A percentile compares a stretch with the other conserved stretches of the same genome.
Conservation (phyloP, 1,140 invertebrate genomes). For the Drosophila mojavensis region DNA sequence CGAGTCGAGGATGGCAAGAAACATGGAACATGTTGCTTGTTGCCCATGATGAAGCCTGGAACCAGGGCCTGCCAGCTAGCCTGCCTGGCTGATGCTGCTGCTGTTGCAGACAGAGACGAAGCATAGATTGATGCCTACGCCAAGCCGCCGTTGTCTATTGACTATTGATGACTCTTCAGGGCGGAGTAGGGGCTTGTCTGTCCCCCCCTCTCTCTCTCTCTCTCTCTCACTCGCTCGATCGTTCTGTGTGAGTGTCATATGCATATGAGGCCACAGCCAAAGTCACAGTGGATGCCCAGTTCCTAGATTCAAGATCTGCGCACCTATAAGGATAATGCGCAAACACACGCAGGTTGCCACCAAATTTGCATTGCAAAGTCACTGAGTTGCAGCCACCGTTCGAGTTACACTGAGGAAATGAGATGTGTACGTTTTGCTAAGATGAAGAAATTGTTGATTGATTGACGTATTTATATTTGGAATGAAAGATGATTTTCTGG, state of each 20-base stretch:
- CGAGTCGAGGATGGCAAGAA: conserved; percentile 30
- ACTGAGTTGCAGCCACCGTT: conserved; percentile 12
- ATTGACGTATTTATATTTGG: too few relatives aligned
- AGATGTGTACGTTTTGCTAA: too few relatives aligned
- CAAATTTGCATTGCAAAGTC: conserved; percentile 74
- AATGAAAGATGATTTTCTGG: too few relatives aligned
- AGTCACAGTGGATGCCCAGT: conserved; percentile 4
- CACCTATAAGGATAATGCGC: conserved; percentile 73
- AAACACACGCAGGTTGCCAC: conserved; percentile 69
- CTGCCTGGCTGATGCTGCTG: conserved; percentile 11
- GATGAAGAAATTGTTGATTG: background rate
- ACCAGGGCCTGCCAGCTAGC: conserved; percentile 1
- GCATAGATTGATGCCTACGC: conserved; percentile 69
- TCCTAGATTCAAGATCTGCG: conserved; percentile 38
- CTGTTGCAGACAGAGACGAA: conserved; percentile 4
- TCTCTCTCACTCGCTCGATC: background rate
- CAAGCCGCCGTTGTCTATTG: conserved; percentile 60
- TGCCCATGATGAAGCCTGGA: conserved; percentile 37
- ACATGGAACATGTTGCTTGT: conserved; percentile 69
- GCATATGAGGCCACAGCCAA: conserved; percentile 60
- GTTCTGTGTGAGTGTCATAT: conserved; percentile 67
- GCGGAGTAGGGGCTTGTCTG: conserved; percentile 1
- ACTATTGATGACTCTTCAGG: conserved; percentile 69
- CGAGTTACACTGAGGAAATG: conserved; percentile 6
- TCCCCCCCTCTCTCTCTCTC: conserved; percentile 1